phyloP scores from a whole-genome alignment of 2,113 vertebrate genomes.

The Mus musculus region DNA sequence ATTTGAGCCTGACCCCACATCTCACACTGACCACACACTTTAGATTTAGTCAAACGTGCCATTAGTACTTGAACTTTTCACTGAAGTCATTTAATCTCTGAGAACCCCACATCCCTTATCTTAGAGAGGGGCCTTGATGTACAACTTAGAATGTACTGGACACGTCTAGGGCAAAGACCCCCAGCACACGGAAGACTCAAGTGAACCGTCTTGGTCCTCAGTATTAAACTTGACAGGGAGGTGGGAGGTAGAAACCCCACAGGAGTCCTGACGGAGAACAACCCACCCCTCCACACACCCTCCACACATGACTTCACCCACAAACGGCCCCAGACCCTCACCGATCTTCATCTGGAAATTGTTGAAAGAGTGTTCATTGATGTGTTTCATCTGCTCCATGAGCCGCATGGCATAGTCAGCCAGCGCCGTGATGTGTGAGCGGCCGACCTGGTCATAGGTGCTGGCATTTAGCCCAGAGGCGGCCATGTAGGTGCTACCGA shows the following conservation, averaged over 20 bases:
- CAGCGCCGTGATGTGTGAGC: conserved; percentile 92
- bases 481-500: conserved; percentile 97
- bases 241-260: background rate
- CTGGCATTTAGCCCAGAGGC: conserved; percentile 95
- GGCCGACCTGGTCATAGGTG: conserved; percentile 95
- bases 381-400: conserved; percentile 97
- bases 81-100: background rate
- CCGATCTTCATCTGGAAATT: conserved; percentile 98
- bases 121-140: background rate
- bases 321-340: conserved; percentile 67
- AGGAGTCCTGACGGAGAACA: background rate
- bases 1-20: background rate
- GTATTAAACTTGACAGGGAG: background rate
- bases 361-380: conserved; percentile 97
- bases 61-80: background rate
- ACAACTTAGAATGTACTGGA: conserved; percentile 9
- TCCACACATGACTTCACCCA: background rate
- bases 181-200: background rate
- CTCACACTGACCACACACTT: background rate
- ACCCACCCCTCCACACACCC: no score
- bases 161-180: background rate
- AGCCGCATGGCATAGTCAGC: conserved; percentile 96
- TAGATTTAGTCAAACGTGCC: background rate
- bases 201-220: background rate
- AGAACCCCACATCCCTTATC: background rate